These are phyloP conservation scores for Drosophila melanogaster DNA, from an alignment of 1,140 invertebrate genomes.

Conservation along the genomic window Release_6_plus_ISO1_MT NT_033777.3:13207501-13208000, in stretches of 20 bases:
- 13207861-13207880: conserved; percentile 22
- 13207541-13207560: conserved; percentile 69
- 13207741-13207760: neutral
- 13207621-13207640: conserved; percentile 47
- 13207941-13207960: conserved; percentile 81
- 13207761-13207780: neutral
- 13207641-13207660: conserved; percentile 22
- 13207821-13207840: conserved; percentile 34
- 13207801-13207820: conserved; percentile 1
- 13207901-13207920: conserved; percentile 54
- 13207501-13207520: conserved; percentile 59
- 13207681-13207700: neutral
- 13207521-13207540: conserved; percentile 76
- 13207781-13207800: neutral
- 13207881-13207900: conserved; percentile 55
- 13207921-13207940: conserved; percentile 68
- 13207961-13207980: conserved; percentile 69
- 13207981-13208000: conserved; percentile 14
- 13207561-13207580: conserved; percentile 77
- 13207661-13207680: neutral
- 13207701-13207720: neutral
- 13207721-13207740: neutral
- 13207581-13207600: conserved; percentile 76
- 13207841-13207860: conserved; percentile 36
- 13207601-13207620: conserved; percentile 71